Evolutionary conservation across 2,797 vertebrate genomes (phyloP).

Genomic region (Coregonus sp.): DNA sequence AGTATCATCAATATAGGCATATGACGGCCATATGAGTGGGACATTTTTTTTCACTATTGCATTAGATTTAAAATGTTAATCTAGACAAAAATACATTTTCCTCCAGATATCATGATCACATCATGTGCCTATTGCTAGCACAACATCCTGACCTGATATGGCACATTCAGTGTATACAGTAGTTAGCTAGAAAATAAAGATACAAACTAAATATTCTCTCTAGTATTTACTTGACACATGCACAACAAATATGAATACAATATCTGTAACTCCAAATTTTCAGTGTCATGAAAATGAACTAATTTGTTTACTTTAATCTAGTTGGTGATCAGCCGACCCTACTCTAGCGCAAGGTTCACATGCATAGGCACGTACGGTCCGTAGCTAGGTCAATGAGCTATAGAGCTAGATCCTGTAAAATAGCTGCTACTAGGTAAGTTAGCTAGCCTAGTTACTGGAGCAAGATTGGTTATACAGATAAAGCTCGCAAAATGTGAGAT

Average conservation of each 20-base stretch:
- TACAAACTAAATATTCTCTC: too few species aligned
- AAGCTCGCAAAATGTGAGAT: not conserved
- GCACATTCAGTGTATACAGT: too few species aligned
- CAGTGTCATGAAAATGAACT: not conserved
- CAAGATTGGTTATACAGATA: not conserved
- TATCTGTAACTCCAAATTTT: too few species aligned
- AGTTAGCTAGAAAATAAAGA: too few species aligned
- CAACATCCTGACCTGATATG: too few species aligned
- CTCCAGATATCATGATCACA: not conserved
- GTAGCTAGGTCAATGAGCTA: too few species aligned
- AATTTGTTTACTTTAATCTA: not conserved
- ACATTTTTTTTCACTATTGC: not conserved
- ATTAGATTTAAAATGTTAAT: not conserved
- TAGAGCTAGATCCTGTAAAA: too few species aligned
- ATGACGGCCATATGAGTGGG: not conserved
- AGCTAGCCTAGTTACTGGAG: too few species aligned
- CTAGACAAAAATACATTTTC: not conserved
- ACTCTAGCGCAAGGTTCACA: not conserved
- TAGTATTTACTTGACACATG: too few species aligned
- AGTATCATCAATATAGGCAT: not conserved
- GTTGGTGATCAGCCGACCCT: not conserved
- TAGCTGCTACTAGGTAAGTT: too few species aligned
- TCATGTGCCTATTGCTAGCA: not conserved
- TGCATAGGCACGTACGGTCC: not conserved
- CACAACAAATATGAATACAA: too few species aligned